phyloP scores from a whole-genome alignment of 2,113 vertebrate species.

The Fregata magnificens region DNA sequence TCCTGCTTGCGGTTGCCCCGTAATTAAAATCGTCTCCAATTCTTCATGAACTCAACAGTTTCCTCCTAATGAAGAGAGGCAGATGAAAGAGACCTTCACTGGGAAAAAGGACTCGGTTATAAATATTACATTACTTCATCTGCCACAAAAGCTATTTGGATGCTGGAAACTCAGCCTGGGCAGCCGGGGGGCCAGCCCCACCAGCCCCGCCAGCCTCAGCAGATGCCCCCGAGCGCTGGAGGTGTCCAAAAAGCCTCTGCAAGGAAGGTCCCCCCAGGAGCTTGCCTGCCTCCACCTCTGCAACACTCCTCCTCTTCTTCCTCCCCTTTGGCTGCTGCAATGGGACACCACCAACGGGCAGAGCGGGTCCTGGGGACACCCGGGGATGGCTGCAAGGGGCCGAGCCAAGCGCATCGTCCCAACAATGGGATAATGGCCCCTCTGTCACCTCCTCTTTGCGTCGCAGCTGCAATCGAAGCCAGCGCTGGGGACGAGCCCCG shows the following conservation, averaged over 20 bases:
- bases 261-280: not conserved
- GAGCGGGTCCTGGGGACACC: not conserved
- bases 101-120: constrained; percentile 48
- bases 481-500: not conserved
- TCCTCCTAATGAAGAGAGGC: constrained; percentile 38
- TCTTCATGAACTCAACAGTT: constrained; percentile 52
- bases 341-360: not conserved
- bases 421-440: not conserved
- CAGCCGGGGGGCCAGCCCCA: too few relatives aligned
- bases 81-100: constrained; percentile 62
- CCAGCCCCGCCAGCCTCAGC: not conserved
- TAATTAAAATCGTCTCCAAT: constrained; percentile 59
- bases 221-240: not conserved
- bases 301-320: not conserved
- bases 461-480: not conserved
- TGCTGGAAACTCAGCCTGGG: constrained; percentile 28
- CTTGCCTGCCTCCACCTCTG: not conserved
- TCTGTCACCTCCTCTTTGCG: not conserved
- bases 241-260: not conserved
- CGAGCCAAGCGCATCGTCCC: not conserved
- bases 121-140: constrained; percentile 58
- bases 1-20: constrained; percentile 20
- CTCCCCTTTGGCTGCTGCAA: not conserved
- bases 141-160: not conserved
- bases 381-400: not conserved